Evolutionary conservation across 2,888 invertebrate species (phyloP), one percentile per base, ranked within the genome.

Genomic region (Nomada hirtipes): DNA sequence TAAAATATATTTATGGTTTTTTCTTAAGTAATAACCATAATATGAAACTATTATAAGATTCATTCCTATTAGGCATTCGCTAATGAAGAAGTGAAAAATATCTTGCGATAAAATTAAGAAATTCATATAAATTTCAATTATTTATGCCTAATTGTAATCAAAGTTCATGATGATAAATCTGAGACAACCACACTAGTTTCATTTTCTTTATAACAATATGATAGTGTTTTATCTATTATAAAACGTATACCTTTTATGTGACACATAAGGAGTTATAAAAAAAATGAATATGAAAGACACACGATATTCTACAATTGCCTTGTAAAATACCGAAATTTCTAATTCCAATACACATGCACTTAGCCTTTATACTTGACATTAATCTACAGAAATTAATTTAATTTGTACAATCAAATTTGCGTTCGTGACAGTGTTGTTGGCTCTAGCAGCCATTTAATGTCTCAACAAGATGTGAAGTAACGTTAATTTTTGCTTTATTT

Each of bases 1-100:
- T 52, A 57, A 75, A 64, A 71, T 53, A 42, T 67, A 52, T 74
- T 60, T 47, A 61, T 77, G 55, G 65, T 78, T 74, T 82, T 82
- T 74, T 82, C 79, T 68, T 23, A 79, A 72, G n/a, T 53, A 71
- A 59, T 29, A 82, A 82, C 42, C 64, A 61, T 69, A 53, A 72
- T n/a, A 55, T 64, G 18, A 53, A 72, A 68, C 36, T 71, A 68
- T 64, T 42, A 29, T 70, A 74, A 83, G 63, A 52, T 61, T 77
- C 61, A 77, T 80, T 71, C 77, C 55, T 83, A 50, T 42, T 74
- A 76, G 50, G 23, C 10, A 64, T 64, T 11, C 67, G 42, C 65
- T 63, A 15, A 53, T 55, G 42, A 67, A 50, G 47, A 26, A 76
- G 63, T 1, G 11, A 26, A 82, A 70, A 65, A 52, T 77, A 74